Evolutionary conservation across 2,113 vertebrate species (phyloP), one percentile per base, ranked within the genome.

Genomic region (Falcunculus frontatus): DNA sequence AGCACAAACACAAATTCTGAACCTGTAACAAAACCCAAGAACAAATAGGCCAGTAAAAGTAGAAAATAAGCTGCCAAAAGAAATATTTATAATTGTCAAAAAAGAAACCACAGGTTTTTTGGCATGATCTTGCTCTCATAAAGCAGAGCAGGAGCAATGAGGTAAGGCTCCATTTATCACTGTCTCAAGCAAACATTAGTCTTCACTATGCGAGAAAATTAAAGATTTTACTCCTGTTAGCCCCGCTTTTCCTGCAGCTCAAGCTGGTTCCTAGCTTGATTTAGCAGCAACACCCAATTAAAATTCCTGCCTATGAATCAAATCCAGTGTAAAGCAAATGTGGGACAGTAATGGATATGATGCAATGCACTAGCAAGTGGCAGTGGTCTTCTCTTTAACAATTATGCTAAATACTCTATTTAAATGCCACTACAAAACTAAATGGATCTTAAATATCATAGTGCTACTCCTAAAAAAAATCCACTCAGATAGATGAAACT

Each of bases 281-380:
- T 90, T 84, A 77, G 64, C 22, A 95, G 60, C 92, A 96, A 92
- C 37, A 83, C 7, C 13, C 75, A 84, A 67, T 80, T 93, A 91
- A 56, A 96, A 88, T 84, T 86, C 32, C 29, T 92, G 75, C 39
- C 52, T 70, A 67, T 59, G 64, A 92, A 92, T 83, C 56, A 76
- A 85, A 95, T 69, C 35, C 79, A 79, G 42, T 62, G n/a, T 74
- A 82, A 85, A 95, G 70, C 41, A 84, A 70, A 62, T 84, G 67
- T 19, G 83, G 35, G 44, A 88, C 9, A 76, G 33, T 41, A 50
- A 91, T 46, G 46, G 60, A 81, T 74, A 27, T 80, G 68, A 88
- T 76, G 50, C 55, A 93, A 83, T 27, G 47, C 55, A 68, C 27
- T 56, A 49, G 60, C 29, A 94, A 89, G 64, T 35, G 56, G 23